Percentiles rank a stretch among this genome's conserved stretches.
phyloP scores from a whole-genome alignment of 2,797 vertebrate species.

The Clarias laeviceps region DNA sequence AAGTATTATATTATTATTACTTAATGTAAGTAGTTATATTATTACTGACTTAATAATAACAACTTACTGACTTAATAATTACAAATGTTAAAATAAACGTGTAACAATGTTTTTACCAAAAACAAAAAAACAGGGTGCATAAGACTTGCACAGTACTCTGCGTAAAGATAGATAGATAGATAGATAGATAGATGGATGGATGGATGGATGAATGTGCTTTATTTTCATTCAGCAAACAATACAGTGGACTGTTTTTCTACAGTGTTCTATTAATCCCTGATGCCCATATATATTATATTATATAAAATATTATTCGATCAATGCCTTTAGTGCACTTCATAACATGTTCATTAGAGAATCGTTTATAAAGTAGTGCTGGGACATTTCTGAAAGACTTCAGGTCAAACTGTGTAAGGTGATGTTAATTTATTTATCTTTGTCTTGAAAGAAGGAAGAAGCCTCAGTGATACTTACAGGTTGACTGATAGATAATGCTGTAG shows the following conservation, averaged over 20 bases:
- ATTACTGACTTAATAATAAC: too few species aligned
- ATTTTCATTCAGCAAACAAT: conserved; percentile 3
- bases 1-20: too few species aligned
- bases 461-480: not conserved
- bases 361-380: not conserved
- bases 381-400: not conserved
- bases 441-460: not conserved
- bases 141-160: too few species aligned
- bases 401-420: not conserved
- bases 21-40: too few species aligned
- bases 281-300: not conserved
- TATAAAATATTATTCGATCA: not conserved
- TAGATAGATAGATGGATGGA: too few species aligned
- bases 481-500: not conserved
- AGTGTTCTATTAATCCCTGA: not conserved
- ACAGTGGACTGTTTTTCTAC: not conserved
- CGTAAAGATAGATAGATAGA: too few species aligned
- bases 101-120: too few species aligned
- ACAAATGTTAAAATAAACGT: too few species aligned
- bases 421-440: not conserved
- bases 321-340: not conserved
- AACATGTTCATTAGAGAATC: not conserved
- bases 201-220: too few species aligned
- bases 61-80: too few species aligned
- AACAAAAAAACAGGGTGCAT: too few species aligned